Base-by-base conservation (phyloP, 2,113 vertebrate species). In the Eudorcas thomsonii region DNA sequence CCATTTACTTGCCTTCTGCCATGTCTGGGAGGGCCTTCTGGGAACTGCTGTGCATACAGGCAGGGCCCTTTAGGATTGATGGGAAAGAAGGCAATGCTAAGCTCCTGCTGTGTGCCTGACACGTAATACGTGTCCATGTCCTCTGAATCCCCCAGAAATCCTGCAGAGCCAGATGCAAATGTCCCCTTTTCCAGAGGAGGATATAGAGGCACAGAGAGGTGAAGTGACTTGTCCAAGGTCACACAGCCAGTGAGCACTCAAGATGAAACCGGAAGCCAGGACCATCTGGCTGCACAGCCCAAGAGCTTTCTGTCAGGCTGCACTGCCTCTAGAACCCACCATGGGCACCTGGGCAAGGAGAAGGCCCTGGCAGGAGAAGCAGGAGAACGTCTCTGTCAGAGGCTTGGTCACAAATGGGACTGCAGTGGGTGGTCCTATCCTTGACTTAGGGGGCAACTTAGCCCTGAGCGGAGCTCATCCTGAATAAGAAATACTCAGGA, bases 181-280 rank as follows among this genome's bases (percentile, higher is more conserved):
- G 16, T 60, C 21, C 16, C 52, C 36, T 50, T 88, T 91, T 71
- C 23, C 36, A 59, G 78, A 80, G 74, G 14, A 87, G 17, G 19
- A 39, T 52, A 28, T 45, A 25, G 26, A 88, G 26, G 60, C 48
- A 88, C 52, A 64, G 90, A 78, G 21, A 85, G 52, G 54, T 64
- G 7, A 96, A 88, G 39, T 81, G 80, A 88, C 67, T 91, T 92
- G 50, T 59, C 88, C 59, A 95, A 55, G 81, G 92, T 93, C 94
- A 95, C 84, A 81, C 30, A 92, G 45, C 43, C 52, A 74, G 33
- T n/a, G 59, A 83, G 62, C 28, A 74, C 28, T 74, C 90, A 81
- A 55, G 39, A 94, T 12, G 33, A 95, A 64, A 85, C 17, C 39
- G 12, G 89, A 82, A 86, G 23, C 64, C 52, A 50, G 45, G 43